phyloP scores from a whole-genome alignment of 1,140 invertebrate species.

The Drosophila kikkawai region DNA sequence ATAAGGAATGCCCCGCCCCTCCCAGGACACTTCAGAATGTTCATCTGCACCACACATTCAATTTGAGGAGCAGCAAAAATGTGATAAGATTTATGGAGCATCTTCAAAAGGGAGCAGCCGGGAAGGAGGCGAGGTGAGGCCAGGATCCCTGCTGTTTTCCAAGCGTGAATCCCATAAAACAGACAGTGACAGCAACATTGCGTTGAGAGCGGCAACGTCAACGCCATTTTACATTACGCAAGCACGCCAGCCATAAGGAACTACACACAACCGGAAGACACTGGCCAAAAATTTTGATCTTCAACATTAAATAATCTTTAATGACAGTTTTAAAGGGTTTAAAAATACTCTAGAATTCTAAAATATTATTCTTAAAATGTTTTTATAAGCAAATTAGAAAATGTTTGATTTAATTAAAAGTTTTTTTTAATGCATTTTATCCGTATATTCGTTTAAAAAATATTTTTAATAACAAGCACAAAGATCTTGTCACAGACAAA shows the following conservation, averaged over 20 bases:
- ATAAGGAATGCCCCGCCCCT: constrained; percentile 15
- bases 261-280: constrained; percentile 7
- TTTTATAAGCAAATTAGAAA: too few species aligned
- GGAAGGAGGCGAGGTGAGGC: too few species aligned
- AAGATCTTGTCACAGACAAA: background rate
- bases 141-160: constrained; percentile 32
- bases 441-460: background rate
- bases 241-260: constrained; percentile 6
- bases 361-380: too few species aligned
- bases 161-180: constrained; percentile 63
- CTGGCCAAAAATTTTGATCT: constrained; percentile 9
- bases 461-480: background rate
- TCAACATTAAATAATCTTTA: background rate
- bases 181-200: constrained; percentile 34
- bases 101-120: constrained; percentile 8
- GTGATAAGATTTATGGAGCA: constrained; percentile 67
- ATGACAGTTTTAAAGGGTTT: too few species aligned
- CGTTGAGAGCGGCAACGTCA: constrained; percentile 17
- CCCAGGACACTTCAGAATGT: constrained; percentile 36
- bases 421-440: background rate
- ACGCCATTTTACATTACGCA: constrained; percentile 22
- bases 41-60: constrained; percentile 61
- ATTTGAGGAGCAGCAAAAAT: constrained; percentile 62
- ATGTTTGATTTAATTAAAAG: background rate
- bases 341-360: background rate